Conservation (phyloP, 2,888 invertebrate species). For the Plagiodera versicolora region DNA sequence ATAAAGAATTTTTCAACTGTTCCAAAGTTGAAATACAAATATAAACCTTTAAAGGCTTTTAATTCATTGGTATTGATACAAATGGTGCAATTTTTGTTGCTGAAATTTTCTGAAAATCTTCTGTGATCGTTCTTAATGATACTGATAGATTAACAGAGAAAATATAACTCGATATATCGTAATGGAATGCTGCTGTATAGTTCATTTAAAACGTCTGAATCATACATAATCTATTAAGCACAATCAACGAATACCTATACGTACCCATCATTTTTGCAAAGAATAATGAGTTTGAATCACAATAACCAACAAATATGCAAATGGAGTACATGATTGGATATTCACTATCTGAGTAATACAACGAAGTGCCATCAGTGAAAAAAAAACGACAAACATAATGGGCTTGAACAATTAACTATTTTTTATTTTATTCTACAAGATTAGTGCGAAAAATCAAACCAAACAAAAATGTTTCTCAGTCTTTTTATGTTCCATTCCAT, state of each 20-base stretch:
- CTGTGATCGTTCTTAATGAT: no score
- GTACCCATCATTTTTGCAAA: neutral
- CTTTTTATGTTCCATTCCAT: no score
- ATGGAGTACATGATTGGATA: neutral
- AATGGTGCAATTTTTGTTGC: no score
- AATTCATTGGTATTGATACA: no score
- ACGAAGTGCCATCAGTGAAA: conserved; percentile 4
- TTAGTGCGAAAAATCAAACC: neutral
- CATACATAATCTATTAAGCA: neutral
- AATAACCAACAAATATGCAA: neutral
- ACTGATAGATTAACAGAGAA: no score
- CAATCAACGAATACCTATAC: neutral
- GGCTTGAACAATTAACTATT: neutral
- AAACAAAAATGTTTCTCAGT: no score
- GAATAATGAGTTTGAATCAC: neutral
- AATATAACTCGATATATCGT: no score
- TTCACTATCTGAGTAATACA: conserved; percentile 2
- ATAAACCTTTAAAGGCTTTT: no score
- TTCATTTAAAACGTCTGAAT: neutral
- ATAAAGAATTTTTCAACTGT: no score
- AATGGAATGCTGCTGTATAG: neutral
- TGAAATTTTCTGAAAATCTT: no score
- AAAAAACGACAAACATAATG: conserved; percentile 2
- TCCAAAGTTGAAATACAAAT: no score
- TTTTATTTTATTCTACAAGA: neutral